phyloP scores from a whole-genome alignment of 1,140 invertebrate genomes.

The Lamellibrachia luymesi region DNA sequence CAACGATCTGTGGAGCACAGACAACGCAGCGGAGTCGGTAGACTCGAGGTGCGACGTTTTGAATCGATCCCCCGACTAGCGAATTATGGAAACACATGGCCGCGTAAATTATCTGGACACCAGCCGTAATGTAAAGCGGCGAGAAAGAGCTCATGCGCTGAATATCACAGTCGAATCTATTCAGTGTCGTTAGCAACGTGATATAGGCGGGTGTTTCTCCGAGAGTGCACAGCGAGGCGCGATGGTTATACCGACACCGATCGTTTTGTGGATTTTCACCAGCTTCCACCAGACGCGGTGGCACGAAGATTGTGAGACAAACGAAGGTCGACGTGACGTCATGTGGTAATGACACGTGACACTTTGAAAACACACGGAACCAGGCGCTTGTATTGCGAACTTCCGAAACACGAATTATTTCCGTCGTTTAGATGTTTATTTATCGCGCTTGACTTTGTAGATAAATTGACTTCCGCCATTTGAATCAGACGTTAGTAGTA shows the following conservation, averaged over 20 bases:
- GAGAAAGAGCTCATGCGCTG: not conserved
- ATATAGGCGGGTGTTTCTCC: not conserved
- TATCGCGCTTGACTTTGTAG: no score
- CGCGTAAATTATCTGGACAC: not conserved
- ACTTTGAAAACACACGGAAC: no score
- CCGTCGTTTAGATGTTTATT: no score
- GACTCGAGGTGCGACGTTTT: not conserved
- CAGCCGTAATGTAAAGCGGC: not conserved
- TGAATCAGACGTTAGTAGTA: no score
- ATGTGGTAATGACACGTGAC: no score
- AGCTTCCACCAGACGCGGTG: not conserved
- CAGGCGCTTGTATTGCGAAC: no score
- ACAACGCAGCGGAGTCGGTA: no score
- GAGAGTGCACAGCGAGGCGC: not conserved
- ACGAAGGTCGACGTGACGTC: no score
- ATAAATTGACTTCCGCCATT: no score
- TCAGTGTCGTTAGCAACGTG: not conserved
- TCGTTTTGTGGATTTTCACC: not conserved
- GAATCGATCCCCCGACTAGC: not conserved
- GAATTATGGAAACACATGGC: not conserved
- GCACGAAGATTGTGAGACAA: not conserved
- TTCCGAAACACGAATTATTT: no score
- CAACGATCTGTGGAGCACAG: no score
- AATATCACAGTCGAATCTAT: not conserved
- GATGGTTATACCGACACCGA: not conserved